phyloP scores from a whole-genome alignment of 2,888 invertebrate genomes.

The Sepioteuthis lessoniana region DNA sequence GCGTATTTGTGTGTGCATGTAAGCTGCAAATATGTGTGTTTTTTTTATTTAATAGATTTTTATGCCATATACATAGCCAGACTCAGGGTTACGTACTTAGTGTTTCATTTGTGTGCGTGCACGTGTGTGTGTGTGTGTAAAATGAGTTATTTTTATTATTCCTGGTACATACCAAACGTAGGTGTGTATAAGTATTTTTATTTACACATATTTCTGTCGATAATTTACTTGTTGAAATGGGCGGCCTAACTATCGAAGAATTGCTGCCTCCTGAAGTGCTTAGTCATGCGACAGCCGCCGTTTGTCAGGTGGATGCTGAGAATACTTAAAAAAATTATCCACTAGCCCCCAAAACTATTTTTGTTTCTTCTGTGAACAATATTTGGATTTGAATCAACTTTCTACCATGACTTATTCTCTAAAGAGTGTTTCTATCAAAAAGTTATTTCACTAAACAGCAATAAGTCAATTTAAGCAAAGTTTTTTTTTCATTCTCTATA shows the following conservation, averaged over 20 bases:
- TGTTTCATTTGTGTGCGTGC: background rate
- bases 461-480: too few species aligned
- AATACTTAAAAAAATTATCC: background rate
- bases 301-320: background rate
- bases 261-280: background rate
- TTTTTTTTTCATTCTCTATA: too few species aligned
- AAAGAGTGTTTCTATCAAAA: too few species aligned
- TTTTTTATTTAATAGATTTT: too few species aligned
- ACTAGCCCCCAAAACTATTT: too few species aligned
- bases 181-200: background rate
- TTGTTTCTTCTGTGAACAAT: too few species aligned
- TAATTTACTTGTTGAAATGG: background rate
- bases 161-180: background rate
- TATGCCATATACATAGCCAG: background rate
- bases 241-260: constrained; percentile 21
- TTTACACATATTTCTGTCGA: background rate
- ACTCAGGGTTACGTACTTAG: background rate
- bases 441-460: too few species aligned
- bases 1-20: too few species aligned
- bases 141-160: background rate
- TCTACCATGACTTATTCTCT: too few species aligned
- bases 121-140: background rate
- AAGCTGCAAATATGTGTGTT: too few species aligned
- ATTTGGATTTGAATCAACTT: too few species aligned
- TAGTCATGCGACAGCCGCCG: background rate